Conservation (phyloP, 2,888 invertebrate species). For the Isotomurus palustris region DNA sequence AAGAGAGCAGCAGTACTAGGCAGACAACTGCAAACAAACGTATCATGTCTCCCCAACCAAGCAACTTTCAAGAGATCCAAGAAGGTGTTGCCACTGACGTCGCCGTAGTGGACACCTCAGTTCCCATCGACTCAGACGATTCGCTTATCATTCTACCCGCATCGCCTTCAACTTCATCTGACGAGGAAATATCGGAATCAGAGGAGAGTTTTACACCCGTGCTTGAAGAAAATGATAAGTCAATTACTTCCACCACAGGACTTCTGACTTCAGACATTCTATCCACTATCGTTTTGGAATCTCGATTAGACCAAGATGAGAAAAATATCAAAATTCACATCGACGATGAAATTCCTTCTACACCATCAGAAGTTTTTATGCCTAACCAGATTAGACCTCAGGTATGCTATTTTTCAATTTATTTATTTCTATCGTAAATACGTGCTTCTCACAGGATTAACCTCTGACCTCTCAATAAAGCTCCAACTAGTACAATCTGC, state of each 20-base stretch:
- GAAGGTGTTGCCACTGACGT: too few species aligned
- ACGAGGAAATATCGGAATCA: neutral
- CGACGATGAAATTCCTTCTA: neutral
- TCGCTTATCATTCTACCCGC: too few species aligned
- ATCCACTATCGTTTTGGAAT: neutral
- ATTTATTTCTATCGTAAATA: too few species aligned
- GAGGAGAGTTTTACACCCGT: neutral
- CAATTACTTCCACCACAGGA: neutral
- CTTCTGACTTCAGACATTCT: neutral
- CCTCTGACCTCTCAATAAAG: too few species aligned
- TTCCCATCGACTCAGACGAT: too few species aligned
- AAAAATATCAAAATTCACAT: neutral
- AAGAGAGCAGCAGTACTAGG: too few species aligned
- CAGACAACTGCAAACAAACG: too few species aligned
- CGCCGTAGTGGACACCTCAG: too few species aligned
- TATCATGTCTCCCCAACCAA: slow-evolving; percentile 4
- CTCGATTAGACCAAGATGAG: neutral
- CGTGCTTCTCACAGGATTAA: neutral
- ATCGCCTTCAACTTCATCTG: too few species aligned
- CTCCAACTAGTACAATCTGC: too few species aligned
- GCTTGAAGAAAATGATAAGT: neutral
- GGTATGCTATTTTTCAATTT: slow-evolving; percentile 2
- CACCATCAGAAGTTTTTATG: neutral
- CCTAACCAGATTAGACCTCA: slow-evolving; percentile 1
- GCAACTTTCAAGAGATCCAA: too few species aligned